Evolutionary conservation across 2,113 vertebrate genomes (phyloP), one percentile per base, ranked within the genome.

Genomic region (Calidris pygmaea): DNA sequence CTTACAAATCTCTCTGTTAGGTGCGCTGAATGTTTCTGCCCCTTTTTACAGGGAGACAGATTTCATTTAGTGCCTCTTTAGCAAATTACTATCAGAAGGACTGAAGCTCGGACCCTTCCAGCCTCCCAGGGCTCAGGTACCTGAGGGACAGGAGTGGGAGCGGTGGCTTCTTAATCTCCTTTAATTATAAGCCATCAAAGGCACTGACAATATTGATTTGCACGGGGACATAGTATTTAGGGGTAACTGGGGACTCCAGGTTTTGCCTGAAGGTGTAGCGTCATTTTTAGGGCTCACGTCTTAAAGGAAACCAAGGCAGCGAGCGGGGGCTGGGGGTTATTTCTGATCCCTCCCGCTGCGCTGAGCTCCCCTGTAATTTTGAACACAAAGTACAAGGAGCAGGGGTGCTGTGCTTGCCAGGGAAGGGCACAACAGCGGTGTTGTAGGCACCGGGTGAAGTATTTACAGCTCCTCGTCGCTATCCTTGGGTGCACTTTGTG

Each of bases 351-450:
- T 79, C 9, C 6, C 1, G 29, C 72, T 24, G 58, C 15, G 1
- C 78, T 87, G 21, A 82, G 85, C 82, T 89, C 59, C 90, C n/a
- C 0, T 43, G 59, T 93, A 7, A 34, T 78, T 93, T 79, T 60
- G 88, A 86, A 65, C 68, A 81, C 90, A 26, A 43, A 81, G 89
- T 88, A 83, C 92, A 92, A 94, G 96, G 95, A 92, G 68, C 78
- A 74, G 79, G 56, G 65, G 74, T 29, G 79, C 47, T 50, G 59
- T 70, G 75, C 90, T 53, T 74, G 82, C 88, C 88, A 66, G 90
- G 43, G 90, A 68, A 47, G 5, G 63, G 89, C 94, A 90, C 93
- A 93, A 22, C 67, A 83, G 85, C 75, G 2, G 78, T 48, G 87
- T 67, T 90, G 90, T 68, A 53, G 92, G n/a, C 75, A 27, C 71